Evolutionary conservation across 2,888 invertebrate species (phyloP).

Genomic region (Drosophila buzzatii): DNA sequence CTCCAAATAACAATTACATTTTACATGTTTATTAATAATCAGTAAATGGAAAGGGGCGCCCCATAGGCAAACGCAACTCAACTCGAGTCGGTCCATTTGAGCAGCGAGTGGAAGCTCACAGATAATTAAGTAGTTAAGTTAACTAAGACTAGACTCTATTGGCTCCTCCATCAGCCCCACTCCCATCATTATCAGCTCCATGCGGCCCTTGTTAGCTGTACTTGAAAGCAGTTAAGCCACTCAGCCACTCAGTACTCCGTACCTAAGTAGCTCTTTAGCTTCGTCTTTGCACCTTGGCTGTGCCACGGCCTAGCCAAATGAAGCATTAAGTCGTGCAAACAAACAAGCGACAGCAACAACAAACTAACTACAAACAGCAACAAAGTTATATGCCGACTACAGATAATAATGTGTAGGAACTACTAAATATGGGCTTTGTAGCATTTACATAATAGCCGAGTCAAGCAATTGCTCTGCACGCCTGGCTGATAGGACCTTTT

Average conservation of each 20-base stretch:
- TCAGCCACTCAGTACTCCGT: constrained; percentile 17
- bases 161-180: not conserved
- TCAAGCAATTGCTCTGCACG: constrained; percentile 25
- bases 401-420: constrained; percentile 58
- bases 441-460: constrained; percentile 75
- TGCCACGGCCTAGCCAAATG: constrained; percentile 58
- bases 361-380: constrained; percentile 34
- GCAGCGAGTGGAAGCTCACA: constrained; percentile 28
- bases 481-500: not conserved
- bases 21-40: constrained; percentile 77
- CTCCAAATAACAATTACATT: constrained; percentile 77
- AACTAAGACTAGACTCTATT: constrained; percentile 33
- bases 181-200: not conserved
- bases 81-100: constrained; percentile 32
- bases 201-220: constrained; percentile 38
- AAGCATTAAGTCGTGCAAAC: constrained; percentile 80
- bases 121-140: constrained; percentile 63
- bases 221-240: constrained; percentile 49
- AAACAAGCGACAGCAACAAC: constrained; percentile 66
- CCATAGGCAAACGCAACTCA: constrained; percentile 21
- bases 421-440: constrained; percentile 23
- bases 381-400: constrained; percentile 66
- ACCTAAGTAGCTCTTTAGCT: constrained; percentile 23
- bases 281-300: constrained; percentile 12
- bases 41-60: constrained; percentile 8